phyloP scores from a whole-genome alignment of 37 sponge, comb jelly and placozoan species.

The Spongia lamella region DNA sequence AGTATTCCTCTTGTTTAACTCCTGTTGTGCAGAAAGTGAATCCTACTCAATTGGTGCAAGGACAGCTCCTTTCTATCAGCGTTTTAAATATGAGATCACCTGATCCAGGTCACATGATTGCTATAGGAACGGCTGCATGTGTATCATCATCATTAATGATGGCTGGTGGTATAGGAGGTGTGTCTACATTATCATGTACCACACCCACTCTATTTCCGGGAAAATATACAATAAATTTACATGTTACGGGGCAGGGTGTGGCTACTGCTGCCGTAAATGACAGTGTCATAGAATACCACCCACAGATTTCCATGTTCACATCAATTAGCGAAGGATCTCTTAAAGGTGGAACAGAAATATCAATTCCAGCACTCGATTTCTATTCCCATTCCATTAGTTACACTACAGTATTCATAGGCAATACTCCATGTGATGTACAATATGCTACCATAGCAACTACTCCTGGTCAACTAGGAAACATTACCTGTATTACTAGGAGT shows the following conservation, averaged over 20 bases:
- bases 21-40: constrained; percentile 19
- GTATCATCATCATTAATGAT: neutral
- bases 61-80: constrained; percentile 7
- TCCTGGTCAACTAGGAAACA: neutral
- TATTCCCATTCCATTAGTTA: constrained; percentile 9
- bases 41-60: neutral
- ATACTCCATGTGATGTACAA: constrained; percentile 68
- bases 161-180: no score
- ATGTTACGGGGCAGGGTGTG: constrained; percentile 76
- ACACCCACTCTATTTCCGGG: constrained; percentile 55
- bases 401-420: constrained; percentile 63
- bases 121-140: constrained; percentile 47
- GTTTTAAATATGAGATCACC: neutral
- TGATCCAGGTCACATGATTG: constrained; percentile 35
- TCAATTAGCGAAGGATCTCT: constrained; percentile 26
- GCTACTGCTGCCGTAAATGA: constrained; percentile 47
- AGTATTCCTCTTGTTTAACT: constrained; percentile 31
- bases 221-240: constrained; percentile 40
- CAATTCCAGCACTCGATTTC: constrained; percentile 54
- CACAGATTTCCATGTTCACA: constrained; percentile 3
- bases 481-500: constrained; percentile 53
- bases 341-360: constrained; percentile 51
- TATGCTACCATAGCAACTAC: neutral
- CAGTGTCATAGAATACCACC: neutral
- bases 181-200: constrained; percentile 16